phyloP scores from a whole-genome alignment of 2,888 invertebrate species.

The Clistopyga incitator region DNA sequence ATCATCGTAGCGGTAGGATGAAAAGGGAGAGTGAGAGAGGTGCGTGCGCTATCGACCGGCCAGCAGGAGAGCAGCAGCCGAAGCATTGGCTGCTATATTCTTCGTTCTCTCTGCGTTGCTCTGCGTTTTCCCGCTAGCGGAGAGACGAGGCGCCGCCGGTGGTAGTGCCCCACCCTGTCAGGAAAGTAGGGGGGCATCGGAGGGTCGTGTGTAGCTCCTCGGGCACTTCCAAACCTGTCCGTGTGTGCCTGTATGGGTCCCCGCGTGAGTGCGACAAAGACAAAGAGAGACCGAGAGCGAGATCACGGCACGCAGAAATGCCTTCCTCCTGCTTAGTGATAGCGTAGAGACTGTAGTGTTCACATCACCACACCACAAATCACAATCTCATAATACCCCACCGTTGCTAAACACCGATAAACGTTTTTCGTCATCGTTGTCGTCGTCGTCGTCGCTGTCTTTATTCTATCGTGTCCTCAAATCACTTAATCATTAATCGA shows the following conservation, averaged over 20 bases:
- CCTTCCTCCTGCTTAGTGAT: slow-evolving; percentile 81
- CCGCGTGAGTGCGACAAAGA: slow-evolving; percentile 54
- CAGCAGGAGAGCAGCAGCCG: slow-evolving; percentile 49
- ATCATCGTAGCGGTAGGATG: neutral
- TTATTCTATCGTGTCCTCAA: neutral
- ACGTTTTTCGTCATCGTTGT: slow-evolving; percentile 21
- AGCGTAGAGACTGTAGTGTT: slow-evolving; percentile 83
- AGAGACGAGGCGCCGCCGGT: slow-evolving; percentile 58
- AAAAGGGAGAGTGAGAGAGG: slow-evolving; percentile 20
- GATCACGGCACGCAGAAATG: slow-evolving; percentile 74
- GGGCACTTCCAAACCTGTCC: slow-evolving; percentile 22
- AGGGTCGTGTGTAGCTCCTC: slow-evolving; percentile 53
- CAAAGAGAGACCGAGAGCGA: slow-evolving; percentile 57
- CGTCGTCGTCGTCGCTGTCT: neutral
- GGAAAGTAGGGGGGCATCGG: slow-evolving; percentile 42
- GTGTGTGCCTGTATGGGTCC: slow-evolving; percentile 44
- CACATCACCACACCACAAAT: slow-evolving; percentile 73
- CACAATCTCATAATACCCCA: slow-evolving; percentile 47
- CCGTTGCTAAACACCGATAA: slow-evolving; percentile 28
- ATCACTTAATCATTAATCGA: too few species aligned
- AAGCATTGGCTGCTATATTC: slow-evolving; percentile 37
- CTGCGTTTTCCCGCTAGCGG: slow-evolving; percentile 50
- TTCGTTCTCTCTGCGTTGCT: slow-evolving; percentile 41
- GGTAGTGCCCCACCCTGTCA: slow-evolving; percentile 69
- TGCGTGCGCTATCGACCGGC: slow-evolving; percentile 67